Conservation (phyloP, 1,140 invertebrate species). For the Drosophila cardini region DNA sequence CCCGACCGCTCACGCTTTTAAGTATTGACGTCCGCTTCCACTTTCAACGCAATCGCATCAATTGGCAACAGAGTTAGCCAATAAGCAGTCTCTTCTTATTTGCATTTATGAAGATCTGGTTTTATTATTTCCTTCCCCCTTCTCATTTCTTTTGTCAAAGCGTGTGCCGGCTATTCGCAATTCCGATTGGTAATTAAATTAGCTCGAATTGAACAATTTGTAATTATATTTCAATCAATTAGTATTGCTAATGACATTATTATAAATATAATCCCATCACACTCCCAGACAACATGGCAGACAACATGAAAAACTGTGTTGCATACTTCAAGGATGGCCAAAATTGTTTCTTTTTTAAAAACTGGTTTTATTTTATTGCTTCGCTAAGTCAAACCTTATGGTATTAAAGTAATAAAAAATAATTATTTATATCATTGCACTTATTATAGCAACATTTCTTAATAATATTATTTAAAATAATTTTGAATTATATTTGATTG, state of each 20-base stretch:
- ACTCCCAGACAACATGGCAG: slow-evolving; percentile 47
- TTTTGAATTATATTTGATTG: too few species aligned
- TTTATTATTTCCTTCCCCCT: slow-evolving; percentile 41
- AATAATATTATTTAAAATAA: too few species aligned
- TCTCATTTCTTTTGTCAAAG: slow-evolving; percentile 50
- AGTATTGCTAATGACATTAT: slow-evolving; percentile 22
- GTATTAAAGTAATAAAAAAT: too few species aligned
- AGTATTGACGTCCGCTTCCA: slow-evolving; percentile 50
- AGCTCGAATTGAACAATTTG: slow-evolving; percentile 40
- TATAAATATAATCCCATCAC: background rate
- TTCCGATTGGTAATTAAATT: slow-evolving; percentile 25
- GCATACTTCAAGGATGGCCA: slow-evolving; percentile 28
- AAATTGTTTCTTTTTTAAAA: background rate
- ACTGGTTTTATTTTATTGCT: slow-evolving; percentile 18
- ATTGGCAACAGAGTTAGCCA: slow-evolving; percentile 32
- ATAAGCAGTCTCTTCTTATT: slow-evolving; percentile 34
- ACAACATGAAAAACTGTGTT: slow-evolving; percentile 31
- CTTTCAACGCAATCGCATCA: slow-evolving; percentile 37
- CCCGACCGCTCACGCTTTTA: slow-evolving; percentile 23
- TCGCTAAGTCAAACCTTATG: background rate
- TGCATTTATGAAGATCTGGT: slow-evolving; percentile 55
- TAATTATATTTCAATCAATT: slow-evolving; percentile 57
- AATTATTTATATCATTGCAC: background rate
- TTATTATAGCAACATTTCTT: too few species aligned
- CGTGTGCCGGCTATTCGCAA: slow-evolving; percentile 48